Percentiles rank a stretch among this genome's conserved stretches.
Conservation (phyloP, 2,888 invertebrate genomes). For the Lithophane ornitopus region DNA sequence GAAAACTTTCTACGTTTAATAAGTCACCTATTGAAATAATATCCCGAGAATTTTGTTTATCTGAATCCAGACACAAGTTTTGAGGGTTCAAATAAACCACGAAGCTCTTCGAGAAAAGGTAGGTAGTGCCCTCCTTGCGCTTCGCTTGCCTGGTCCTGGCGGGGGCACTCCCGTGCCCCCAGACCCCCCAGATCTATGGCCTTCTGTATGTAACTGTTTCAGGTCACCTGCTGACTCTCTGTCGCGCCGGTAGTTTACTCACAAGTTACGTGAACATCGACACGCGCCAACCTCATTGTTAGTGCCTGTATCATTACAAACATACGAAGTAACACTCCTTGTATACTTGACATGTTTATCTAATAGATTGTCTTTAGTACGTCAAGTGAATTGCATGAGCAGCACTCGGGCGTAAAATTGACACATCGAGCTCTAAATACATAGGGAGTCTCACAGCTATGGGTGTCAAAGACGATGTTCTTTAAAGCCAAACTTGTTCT, state of each 20-base stretch:
- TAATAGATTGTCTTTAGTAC: not conserved
- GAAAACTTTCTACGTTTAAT: too few relatives aligned
- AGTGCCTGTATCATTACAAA: conserved; percentile 4
- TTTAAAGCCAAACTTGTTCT: not conserved
- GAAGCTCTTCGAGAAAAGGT: too few relatives aligned
- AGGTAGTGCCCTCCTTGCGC: too few relatives aligned
- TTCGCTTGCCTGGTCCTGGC: too few relatives aligned
- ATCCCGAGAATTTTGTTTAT: too few relatives aligned
- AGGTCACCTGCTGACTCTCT: not conserved
- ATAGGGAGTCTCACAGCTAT: not conserved
- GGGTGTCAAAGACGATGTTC: not conserved
- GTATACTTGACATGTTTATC: not conserved
- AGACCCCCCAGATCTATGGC: too few relatives aligned
- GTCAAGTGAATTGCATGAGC: not conserved
- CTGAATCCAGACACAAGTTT: too few relatives aligned
- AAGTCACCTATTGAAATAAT: too few relatives aligned
- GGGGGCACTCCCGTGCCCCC: too few relatives aligned
- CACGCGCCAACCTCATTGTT: conserved; percentile 26
- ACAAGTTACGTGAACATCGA: conserved; percentile 6
- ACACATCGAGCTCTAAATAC: not conserved
- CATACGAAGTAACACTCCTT: not conserved
- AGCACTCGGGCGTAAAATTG: not conserved
- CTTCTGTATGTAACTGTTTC: not conserved
- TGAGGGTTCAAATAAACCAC: too few relatives aligned
- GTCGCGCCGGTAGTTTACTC: not conserved